Conservation (phyloP, 2,797 vertebrate genomes). For the Enteromius radiatus region DNA sequence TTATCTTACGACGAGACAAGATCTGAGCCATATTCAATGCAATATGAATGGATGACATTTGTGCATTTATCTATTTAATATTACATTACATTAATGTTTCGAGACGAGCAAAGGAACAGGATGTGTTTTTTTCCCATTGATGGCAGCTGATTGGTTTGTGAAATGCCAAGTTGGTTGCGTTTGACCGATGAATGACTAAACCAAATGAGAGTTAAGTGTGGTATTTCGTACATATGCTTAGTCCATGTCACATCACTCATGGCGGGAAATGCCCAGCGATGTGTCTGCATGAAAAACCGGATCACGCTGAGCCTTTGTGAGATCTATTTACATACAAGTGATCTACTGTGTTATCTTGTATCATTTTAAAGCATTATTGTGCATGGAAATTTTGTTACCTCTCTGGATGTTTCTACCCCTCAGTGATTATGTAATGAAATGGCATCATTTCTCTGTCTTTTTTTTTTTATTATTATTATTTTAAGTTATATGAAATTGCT, state of each 20-base stretch:
- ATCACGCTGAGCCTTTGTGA: constrained; percentile 58
- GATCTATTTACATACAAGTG: constrained; percentile 63
- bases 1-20: constrained; percentile 52
- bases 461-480: constrained; percentile 44
- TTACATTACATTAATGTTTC: constrained; percentile 85
- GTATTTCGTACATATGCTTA: constrained; percentile 17
- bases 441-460: constrained; percentile 67
- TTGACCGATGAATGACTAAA: constrained; percentile 17
- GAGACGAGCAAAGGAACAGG: constrained; percentile 65
- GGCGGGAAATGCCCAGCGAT: constrained; percentile 2
- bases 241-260: constrained; percentile 38
- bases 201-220: constrained; percentile 13
- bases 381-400: constrained; percentile 77
- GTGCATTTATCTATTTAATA: constrained; percentile 73
- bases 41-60: constrained; percentile 78
- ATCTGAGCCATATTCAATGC: constrained; percentile 83
- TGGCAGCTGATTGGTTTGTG: constrained; percentile 42
- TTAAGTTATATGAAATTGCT: constrained; percentile 57
- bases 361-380: constrained; percentile 66
- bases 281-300: constrained; percentile 49
- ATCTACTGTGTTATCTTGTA: constrained; percentile 59
- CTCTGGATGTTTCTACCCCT: constrained; percentile 63
- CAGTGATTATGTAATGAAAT: constrained; percentile 65
- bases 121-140: constrained; percentile 66
- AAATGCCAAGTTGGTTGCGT: background rate